Evolutionary conservation across 2,113 vertebrate species (phyloP).

Genomic region (Elanoides forficatus): DNA sequence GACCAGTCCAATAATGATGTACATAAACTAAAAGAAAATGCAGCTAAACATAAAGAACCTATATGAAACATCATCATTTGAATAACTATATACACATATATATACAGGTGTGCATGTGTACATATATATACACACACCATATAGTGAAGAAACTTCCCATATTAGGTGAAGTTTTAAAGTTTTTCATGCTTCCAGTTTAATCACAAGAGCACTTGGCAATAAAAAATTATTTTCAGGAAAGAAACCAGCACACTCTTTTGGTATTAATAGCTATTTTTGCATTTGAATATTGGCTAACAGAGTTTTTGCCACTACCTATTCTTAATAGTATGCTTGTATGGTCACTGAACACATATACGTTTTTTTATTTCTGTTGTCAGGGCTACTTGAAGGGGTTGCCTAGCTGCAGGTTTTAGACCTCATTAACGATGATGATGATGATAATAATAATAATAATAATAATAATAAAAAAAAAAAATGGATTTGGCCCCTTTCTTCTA

Average conservation of each 20-base stretch:
- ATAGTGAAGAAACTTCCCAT: background rate
- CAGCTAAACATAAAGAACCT: background rate
- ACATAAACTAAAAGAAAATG: background rate
- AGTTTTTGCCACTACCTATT: background rate
- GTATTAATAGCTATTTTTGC: background rate
- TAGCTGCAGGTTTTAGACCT: conserved; percentile 55
- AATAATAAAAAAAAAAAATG: background rate
- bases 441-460: background rate
- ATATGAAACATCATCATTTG: background rate
- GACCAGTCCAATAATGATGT: background rate
- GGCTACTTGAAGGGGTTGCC: conserved; percentile 42
- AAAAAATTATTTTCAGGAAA: background rate
- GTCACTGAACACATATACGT: background rate
- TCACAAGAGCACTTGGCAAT: background rate
- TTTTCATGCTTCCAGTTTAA: background rate
- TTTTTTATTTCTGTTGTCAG: conserved; percentile 57
- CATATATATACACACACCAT: background rate
- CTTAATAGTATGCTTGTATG: background rate
- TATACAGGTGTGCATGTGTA: background rate
- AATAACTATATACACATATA: background rate
- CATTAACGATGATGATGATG: background rate
- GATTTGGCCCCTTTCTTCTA: conserved; percentile 10
- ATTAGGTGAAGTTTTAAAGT: background rate
- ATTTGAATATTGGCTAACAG: background rate
- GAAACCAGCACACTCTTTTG: background rate